Conservation (phyloP, 2,888 invertebrate species). For the Myopa testacea region DNA sequence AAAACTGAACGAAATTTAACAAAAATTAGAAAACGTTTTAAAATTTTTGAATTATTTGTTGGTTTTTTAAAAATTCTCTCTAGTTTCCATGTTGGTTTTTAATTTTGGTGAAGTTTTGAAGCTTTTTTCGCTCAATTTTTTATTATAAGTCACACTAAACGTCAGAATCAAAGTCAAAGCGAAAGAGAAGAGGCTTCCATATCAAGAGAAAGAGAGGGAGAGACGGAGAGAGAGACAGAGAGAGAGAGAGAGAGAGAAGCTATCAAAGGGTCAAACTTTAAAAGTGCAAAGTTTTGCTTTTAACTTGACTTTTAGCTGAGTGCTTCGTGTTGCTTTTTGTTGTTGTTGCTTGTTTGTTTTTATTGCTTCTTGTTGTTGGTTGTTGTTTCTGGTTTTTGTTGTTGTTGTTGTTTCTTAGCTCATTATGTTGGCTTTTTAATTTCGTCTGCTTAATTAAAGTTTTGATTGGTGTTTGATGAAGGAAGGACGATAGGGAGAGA, state of each 20-base stretch:
- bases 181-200: no score
- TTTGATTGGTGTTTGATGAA: slow-evolving; percentile 11
- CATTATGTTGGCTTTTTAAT: slow-evolving; percentile 7
- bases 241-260: not conserved
- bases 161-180: no score
- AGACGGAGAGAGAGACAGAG: slow-evolving; percentile 4
- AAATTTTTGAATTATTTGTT: no score
- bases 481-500: not conserved
- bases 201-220: slow-evolving; percentile 6
- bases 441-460: slow-evolving; percentile 17
- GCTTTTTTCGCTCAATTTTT: no score
- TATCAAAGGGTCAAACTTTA: not conserved
- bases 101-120: no score
- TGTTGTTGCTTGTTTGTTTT: not conserved
- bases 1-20: no score
- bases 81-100: no score
- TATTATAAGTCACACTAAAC: no score
- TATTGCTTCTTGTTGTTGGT: slow-evolving; percentile 9
- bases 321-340: slow-evolving; percentile 44
- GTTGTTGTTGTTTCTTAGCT: slow-evolving; percentile 9
- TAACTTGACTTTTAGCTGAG: no score
- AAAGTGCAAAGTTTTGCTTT: not conserved
- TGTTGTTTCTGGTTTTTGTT: not conserved
- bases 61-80: no score
- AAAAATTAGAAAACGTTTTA: no score